Evolutionary conservation across 2,888 invertebrate genomes (phyloP), one percentile per base, ranked within the genome.

Genomic region (Orthonevra nobilis): DNA sequence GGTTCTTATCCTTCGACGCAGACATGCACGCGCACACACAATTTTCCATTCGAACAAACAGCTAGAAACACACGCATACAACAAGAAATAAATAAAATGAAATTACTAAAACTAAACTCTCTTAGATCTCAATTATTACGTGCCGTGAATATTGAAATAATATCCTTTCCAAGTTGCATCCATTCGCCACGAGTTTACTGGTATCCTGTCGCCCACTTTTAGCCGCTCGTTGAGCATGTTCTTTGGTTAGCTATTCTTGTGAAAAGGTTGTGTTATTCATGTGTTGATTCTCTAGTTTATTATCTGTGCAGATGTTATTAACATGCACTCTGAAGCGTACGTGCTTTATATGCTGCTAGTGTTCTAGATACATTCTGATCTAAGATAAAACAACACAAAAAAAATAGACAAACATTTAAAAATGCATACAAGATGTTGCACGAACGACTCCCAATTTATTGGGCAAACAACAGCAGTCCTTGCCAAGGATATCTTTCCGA

Each of bases 51-150:
- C 30, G 58, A 73, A 52, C 56, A 40, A 54, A 44, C 74, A 60
- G 14, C 36, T n/a, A 42, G 34, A 17, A 17, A 5, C 5, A 23
- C 5, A 38, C 30, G 30, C 44, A 30, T 23, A 23, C 23, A 23
- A 23, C 10, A 46, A 28, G 19, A 30, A 38, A 30, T 12, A 46
- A 20, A 63, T 10, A 52, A 68, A 54, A 52, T 38, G 15, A 68
- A 32, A 17, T 60, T n/a, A 38, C 50, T 36, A 61, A 68, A 68
- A 74, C 69, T 48, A 56, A 75, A 69, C 69, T 61, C 75, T 75
- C 69, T 69, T 75, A 75, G 69, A 75, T 69, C 69, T 75, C 75
- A 69, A 75, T 75, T 75, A 75, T 63, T 63, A 75, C 69, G 75
- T 75, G 75, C 36, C 63, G 30, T 69, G 69, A 69, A 69, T 69